Conservation (phyloP, 2,113 vertebrate genomes). For the Atrichornis clamosus region DNA sequence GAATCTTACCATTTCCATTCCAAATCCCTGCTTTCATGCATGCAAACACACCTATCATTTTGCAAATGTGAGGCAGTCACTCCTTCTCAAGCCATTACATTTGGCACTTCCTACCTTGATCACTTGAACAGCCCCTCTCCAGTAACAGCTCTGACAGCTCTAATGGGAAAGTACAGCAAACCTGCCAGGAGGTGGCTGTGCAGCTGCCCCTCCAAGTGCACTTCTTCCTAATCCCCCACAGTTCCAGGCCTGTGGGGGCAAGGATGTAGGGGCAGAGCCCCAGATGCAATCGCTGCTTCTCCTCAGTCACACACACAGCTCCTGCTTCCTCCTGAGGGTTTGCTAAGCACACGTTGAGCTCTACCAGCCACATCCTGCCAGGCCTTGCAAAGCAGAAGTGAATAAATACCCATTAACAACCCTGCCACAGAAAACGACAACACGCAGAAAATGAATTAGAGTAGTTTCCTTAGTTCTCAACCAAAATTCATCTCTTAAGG, state of each 20-base stretch:
- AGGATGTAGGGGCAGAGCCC: neutral
- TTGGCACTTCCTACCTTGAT: neutral
- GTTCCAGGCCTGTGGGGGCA: fast-evolving
- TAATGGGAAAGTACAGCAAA: neutral
- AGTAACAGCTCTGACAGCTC: neutral
- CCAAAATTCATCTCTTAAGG: neutral
- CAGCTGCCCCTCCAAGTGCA: neutral
- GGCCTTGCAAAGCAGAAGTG: slow-evolving; percentile 35
- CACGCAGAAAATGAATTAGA: neutral
- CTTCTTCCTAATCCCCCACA: neutral
- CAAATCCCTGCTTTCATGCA: neutral
- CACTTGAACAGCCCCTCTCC: neutral
- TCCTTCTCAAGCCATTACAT: neutral
- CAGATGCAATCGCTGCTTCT: neutral
- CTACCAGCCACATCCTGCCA: slow-evolving; percentile 49
- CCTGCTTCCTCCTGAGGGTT: neutral
- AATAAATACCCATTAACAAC: neutral
- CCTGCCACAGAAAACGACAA: neutral
- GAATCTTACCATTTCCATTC: neutral
- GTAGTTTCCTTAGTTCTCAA: neutral
- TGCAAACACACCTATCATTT: neutral
- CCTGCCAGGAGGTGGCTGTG: neutral
- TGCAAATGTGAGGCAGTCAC: neutral
- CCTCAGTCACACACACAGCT: neutral
- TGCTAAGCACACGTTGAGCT: neutral